Evolutionary conservation across 2,113 vertebrate genomes (phyloP).

Genomic region (human): GRCh38 chr12:48748001-48748500

Average conservation of each 20-base stretch:
- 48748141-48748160: background rate
- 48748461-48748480: background rate
- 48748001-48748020: background rate
- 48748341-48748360: background rate
- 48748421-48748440: background rate
- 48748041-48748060: background rate
- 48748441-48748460: background rate
- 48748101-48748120: background rate
- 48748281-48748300: background rate
- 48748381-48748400: background rate
- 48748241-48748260: background rate
- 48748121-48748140: background rate
- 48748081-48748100: background rate
- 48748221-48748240: background rate
- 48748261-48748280: background rate
- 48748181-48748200: background rate
- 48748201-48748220: background rate
- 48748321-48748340: background rate
- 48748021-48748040: background rate
- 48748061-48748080: background rate
- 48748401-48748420: background rate
- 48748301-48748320: background rate
- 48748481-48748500: background rate
- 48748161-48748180: background rate
- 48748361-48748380: background rate